phyloP scores from a whole-genome alignment of 2,888 invertebrate species.

The Drosophila ezoana region DNA sequence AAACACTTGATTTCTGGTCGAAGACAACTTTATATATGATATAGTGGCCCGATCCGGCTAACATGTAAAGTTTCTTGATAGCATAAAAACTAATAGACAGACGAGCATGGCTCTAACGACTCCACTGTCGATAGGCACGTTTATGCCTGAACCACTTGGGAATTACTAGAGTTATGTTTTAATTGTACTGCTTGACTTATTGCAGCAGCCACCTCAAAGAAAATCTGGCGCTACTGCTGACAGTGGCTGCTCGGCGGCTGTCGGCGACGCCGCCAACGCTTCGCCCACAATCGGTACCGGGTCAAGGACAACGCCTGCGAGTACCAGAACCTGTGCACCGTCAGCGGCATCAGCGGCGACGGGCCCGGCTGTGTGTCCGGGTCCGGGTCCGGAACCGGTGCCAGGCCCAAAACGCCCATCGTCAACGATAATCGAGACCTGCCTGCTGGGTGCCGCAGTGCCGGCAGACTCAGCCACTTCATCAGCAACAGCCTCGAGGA shows the following conservation, averaged over 20 bases:
- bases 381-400: conserved; percentile 42
- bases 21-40: too few species aligned
- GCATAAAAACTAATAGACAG: too few species aligned
- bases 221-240: conserved; percentile 85
- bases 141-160: too few species aligned
- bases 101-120: too few species aligned
- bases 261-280: conserved; percentile 83
- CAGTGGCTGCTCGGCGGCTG: conserved; percentile 86
- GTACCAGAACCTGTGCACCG: conserved; percentile 58
- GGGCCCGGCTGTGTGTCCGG: conserved; percentile 37
- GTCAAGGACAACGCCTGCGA: conserved; percentile 69
- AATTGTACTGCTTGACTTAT: too few species aligned
- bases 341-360: conserved; percentile 25
- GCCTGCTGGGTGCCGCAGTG: conserved; percentile 81
- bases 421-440: conserved; percentile 84
- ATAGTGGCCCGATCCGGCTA: too few species aligned
- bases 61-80: too few species aligned
- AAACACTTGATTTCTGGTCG: too few species aligned
- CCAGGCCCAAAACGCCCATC: conserved; percentile 77
- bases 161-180: too few species aligned
- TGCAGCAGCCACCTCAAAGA: conserved; percentile 72
- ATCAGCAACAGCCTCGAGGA: conserved; percentile 84
- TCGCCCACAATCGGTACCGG: conserved; percentile 69
- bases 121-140: too few species aligned
- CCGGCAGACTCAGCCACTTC: conserved; percentile 79